Evolutionary conservation across 2,113 vertebrate genomes (phyloP), one percentile per base, ranked within the genome.

Genomic region (Antennarius striatus): DNA sequence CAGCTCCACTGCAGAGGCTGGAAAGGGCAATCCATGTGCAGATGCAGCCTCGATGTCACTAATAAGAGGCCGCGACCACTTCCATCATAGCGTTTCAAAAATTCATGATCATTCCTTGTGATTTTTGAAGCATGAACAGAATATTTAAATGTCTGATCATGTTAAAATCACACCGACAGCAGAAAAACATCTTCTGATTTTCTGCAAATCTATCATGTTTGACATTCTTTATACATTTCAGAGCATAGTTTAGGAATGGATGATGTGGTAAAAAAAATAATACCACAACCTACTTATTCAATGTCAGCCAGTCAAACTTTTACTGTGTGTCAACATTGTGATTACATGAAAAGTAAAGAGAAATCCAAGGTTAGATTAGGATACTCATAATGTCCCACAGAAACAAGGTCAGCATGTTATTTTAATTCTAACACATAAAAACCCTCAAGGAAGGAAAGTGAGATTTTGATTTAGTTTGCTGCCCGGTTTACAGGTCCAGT

Each of bases 21-120:
- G 15, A 48, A 39, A 45, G 63, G 62, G 5, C 56, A 29, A 51
- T 68, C 42, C 57, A 48, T 28, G 30, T 46, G 48, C 51, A 61
- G 58, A 16, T 9, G 36, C 47, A n/a, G 63, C 52, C 47, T 62
- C 1, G 1, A 22, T 2, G 22, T 22, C 22, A 22, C 22, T 22
- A 22, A 22, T 22, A 22, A 22, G 22, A 22, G 68, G 80, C 67
- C 69, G 74, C 77, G 81, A 78, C 77, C 71, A 3, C 40, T 63
- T 36, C 51, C 61, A 7, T 4, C 7, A 36, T 36, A 7, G 32
- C 3, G 32, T 7, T 36, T 36, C 32, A 36, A 4, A 4, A 36
- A 36, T 36, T 36, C 32, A 36, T 36, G 32, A 36, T 36, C 32
- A 36, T 7, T 36, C 32, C 32, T 36, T 7, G 32, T 36, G 49